Evolutionary conservation across 2,113 vertebrate genomes (phyloP).

Genomic region (Malurus melanocephalus): DNA sequence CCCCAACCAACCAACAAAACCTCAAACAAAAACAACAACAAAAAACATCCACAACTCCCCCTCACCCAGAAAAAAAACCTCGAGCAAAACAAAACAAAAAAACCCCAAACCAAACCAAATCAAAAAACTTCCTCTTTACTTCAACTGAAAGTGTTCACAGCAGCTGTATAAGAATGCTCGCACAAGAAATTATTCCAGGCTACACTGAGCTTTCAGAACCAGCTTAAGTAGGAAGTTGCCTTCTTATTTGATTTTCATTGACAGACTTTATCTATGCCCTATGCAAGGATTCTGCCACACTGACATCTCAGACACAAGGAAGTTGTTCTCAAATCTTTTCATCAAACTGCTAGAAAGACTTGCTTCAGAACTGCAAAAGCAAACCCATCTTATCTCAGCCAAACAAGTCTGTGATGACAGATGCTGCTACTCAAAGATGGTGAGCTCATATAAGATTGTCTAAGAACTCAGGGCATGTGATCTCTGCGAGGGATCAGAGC

Average conservation of each 20-base stretch:
- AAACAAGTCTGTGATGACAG: neutral
- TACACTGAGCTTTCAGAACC: neutral
- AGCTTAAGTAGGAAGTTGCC: neutral
- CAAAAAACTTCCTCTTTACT: neutral
- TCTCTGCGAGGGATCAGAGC: constrained; percentile 24
- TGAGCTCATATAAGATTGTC: neutral
- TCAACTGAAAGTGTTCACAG: neutral
- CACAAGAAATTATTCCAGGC: neutral
- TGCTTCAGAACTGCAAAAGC: neutral
- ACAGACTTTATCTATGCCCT: neutral
- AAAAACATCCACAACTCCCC: neutral
- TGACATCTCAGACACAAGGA: neutral
- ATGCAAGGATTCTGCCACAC: neutral
- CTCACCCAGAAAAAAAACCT: neutral
- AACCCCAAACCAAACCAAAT: neutral
- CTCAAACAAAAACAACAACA: neutral
- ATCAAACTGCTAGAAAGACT: neutral
- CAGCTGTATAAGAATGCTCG: neutral
- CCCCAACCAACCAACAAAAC: neutral
- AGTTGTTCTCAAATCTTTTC: neutral
- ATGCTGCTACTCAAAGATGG: constrained; percentile 10
- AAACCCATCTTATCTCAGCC: neutral
- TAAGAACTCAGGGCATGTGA: neutral
- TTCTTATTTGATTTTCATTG: neutral
- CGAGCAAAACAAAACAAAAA: neutral